These are phyloP conservation scores for Tarsius wallacei DNA, from an alignment of 2,797 vertebrate genomes.

Conservation along the genomic window DNA sequence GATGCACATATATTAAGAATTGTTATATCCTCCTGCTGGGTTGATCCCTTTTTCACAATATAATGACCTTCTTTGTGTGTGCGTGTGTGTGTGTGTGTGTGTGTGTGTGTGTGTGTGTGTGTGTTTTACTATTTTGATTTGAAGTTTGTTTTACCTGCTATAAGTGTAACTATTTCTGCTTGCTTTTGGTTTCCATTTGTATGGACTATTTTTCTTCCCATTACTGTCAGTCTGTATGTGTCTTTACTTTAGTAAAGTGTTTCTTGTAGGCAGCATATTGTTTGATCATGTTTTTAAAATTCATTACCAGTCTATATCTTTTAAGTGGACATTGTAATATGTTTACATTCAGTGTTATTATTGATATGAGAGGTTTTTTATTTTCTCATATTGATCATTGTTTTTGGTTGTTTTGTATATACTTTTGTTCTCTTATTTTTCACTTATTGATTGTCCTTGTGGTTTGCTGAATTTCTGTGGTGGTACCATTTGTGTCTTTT, in stretches of 20 bases:
- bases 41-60: background rate
- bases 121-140: background rate
- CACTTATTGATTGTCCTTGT: background rate
- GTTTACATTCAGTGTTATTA: background rate
- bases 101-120: background rate
- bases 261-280: too few relatives aligned
- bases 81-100: background rate
- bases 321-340: background rate
- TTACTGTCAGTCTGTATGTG: background rate
- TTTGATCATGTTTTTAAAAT: background rate
- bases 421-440: background rate
- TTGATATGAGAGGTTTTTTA: background rate
- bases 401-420: background rate
- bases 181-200: background rate
- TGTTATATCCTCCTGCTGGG: background rate
- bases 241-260: too few relatives aligned
- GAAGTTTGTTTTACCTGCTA: background rate
- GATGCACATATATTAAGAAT: background rate
- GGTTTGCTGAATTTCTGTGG: background rate
- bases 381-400: background rate
- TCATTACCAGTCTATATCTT: background rate
- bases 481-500: background rate
- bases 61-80: background rate
- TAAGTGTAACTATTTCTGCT: background rate
- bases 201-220: background rate